A percentile compares a stretch with the other conserved stretches of the same genome.
Evolutionary conservation across 2,113 vertebrate species (phyloP).

Genomic region (Morphnarchus princeps): DNA sequence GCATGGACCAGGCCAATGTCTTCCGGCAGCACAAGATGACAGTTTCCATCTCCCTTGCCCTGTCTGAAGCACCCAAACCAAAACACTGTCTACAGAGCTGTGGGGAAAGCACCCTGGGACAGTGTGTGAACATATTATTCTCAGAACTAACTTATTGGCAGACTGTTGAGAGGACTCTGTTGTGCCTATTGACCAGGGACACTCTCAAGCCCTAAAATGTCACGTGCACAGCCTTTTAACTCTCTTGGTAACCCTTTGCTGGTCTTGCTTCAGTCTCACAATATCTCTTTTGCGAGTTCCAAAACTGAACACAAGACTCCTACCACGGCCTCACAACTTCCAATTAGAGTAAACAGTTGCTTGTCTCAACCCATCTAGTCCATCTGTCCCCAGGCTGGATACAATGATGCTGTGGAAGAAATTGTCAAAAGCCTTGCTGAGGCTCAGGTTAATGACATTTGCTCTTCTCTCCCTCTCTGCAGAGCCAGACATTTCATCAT

Average conservation of each 20-base stretch:
- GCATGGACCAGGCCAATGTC: not conserved
- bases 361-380: not conserved
- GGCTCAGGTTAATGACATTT: not conserved
- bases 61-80: not conserved
- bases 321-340: not conserved
- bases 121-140: not conserved
- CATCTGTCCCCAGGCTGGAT: not conserved
- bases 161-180: not conserved
- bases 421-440: not conserved
- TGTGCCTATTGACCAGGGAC: not conserved
- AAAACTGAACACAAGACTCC: not conserved
- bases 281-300: not conserved
- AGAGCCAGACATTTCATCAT: not conserved
- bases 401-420: not conserved
- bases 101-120: not conserved
- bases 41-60: not conserved
- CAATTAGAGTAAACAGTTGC: not conserved
- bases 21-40: not conserved
- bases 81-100: not conserved
- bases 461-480: not conserved
- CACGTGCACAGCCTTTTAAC: not conserved
- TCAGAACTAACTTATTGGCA: not conserved
- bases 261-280: not conserved
- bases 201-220: not conserved
- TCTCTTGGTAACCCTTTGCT: not conserved